phyloP scores from a whole-genome alignment of 2,113 vertebrate species.

The Xiphophorus hellerii region DNA sequence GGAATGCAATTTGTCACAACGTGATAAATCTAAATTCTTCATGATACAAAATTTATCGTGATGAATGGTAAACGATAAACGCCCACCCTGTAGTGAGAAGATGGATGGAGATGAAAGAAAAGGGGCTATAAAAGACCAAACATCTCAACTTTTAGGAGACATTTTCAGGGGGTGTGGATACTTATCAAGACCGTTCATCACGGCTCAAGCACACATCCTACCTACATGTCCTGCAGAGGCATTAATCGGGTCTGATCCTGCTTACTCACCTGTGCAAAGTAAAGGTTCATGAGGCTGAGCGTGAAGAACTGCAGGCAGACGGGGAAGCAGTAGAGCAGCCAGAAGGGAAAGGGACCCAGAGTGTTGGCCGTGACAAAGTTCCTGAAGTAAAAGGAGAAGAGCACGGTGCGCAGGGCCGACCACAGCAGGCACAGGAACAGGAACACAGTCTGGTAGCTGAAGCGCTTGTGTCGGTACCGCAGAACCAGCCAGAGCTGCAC shows the following conservation, averaged over 20 bases:
- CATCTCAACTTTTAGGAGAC: no score
- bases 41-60: no score
- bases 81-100: no score
- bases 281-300: conserved; percentile 95
- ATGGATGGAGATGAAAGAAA: no score
- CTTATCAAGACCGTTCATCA: not conserved
- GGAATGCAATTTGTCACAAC: no score
- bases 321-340: conserved; percentile 97
- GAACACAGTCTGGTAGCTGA: conserved; percentile 97
- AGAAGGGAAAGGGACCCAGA: conserved; percentile 91
- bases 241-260: not conserved
- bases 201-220: not conserved
- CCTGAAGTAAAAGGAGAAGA: conserved; percentile 97
- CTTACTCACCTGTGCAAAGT: conserved; percentile 91
- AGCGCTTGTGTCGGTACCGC: conserved; percentile 93
- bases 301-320: conserved; percentile 99
- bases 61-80: no score
- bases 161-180: no score
- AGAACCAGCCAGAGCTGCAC: conserved; percentile 95
- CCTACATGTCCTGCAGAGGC: not conserved
- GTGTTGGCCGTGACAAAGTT: conserved; percentile 92
- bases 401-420: conserved; percentile 92
- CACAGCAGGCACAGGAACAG: conserved; percentile 97
- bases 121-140: no score
- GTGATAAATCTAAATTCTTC: no score